These are phyloP conservation scores for Tetranychus piercei DNA, from an alignment of 2,888 invertebrate species.

Conservation along the genomic window DNA sequence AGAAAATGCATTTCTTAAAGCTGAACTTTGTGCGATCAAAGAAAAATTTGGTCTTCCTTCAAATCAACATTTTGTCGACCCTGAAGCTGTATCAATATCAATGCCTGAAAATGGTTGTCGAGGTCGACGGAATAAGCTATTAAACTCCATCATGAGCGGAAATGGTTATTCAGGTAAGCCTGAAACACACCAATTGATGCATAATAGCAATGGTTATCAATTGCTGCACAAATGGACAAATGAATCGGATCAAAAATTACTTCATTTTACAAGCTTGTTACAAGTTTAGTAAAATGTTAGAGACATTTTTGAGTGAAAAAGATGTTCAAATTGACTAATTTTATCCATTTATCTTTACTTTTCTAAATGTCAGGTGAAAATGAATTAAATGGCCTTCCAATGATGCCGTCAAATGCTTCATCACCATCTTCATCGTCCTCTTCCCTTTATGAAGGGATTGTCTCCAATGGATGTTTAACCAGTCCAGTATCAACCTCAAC, in stretches of 20 bases:
- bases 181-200: not conserved
- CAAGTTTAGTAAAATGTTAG: too few relatives aligned
- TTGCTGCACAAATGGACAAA: not conserved
- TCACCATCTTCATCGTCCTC: slow-evolving; percentile 2
- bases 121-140: slow-evolving; percentile 23
- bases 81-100: slow-evolving; percentile 17
- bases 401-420: slow-evolving; percentile 3
- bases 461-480: not conserved
- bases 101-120: slow-evolving; percentile 18
- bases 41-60: slow-evolving; percentile 81
- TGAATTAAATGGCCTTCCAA: slow-evolving; percentile 19
- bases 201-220: slow-evolving; percentile 4
- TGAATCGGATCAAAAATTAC: too few relatives aligned
- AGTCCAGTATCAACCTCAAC: slow-evolving; percentile 2
- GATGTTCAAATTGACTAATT: too few relatives aligned
- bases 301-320: not conserved
- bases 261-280: too few relatives aligned
- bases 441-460: not conserved
- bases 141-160: slow-evolving; percentile 22
- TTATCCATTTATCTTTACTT: too few relatives aligned
- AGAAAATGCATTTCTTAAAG: slow-evolving; percentile 81
- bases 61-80: slow-evolving; percentile 19
- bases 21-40: slow-evolving; percentile 75
- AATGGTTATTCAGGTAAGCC: slow-evolving; percentile 5
- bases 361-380: not conserved